Percentiles rank a stretch among this genome's conserved stretches.
Evolutionary conservation across 2,797 vertebrate genomes (phyloP).

Genomic region (Gambelia wislizenii): DNA sequence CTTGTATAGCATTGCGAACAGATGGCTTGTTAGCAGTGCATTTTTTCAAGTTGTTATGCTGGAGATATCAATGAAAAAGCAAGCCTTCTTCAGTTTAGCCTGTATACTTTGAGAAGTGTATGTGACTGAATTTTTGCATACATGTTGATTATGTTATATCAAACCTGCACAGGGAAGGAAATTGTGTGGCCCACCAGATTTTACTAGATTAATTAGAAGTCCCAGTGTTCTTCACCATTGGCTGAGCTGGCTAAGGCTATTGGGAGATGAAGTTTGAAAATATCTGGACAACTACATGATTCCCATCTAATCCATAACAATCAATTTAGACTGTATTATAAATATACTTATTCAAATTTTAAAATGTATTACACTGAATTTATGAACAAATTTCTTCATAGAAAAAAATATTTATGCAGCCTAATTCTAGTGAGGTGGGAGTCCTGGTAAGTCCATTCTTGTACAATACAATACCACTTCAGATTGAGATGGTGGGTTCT

Average conservation of each 20-base stretch:
- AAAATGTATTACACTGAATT: background rate
- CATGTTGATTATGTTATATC: background rate
- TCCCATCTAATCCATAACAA: background rate
- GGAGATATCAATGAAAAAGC: slow-evolving; percentile 6
- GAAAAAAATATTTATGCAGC: background rate
- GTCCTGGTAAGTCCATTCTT: background rate
- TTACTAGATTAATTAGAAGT: no score
- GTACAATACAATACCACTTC: background rate
- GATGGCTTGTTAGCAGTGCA: slow-evolving; percentile 37
- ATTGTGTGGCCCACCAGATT: no score
- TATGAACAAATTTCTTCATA: background rate
- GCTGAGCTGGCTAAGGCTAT: no score
- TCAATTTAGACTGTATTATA: background rate
- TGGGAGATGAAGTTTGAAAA: no score
- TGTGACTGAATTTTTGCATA: background rate
- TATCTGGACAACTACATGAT: no score
- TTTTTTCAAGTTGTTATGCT: slow-evolving; percentile 30
- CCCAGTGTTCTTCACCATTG: no score
- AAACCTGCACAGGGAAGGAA: no score
- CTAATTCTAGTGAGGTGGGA: background rate
- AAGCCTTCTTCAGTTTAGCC: slow-evolving; percentile 12
- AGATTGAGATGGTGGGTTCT: no score
- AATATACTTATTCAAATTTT: background rate
- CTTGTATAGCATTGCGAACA: slow-evolving; percentile 36
- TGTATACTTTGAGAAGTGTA: background rate